These are phyloP conservation scores for Vesta saturnalis DNA, from an alignment of 2,888 invertebrate species.

Conservation along the genomic window DNA sequence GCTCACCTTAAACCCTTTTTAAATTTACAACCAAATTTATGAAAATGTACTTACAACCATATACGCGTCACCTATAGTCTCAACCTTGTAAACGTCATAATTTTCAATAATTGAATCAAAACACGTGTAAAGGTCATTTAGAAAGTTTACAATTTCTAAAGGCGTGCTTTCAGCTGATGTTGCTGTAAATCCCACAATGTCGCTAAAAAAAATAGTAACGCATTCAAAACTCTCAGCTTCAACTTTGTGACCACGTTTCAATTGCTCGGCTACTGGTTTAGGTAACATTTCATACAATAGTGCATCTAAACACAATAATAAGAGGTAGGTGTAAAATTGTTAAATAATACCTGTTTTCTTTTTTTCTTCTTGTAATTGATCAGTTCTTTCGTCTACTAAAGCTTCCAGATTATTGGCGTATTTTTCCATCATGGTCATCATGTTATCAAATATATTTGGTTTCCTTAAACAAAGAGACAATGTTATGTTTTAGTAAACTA, in stretches of 20 bases:
- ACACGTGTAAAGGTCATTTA: slow-evolving; percentile 94
- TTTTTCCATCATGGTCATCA: slow-evolving; percentile 98
- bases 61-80: slow-evolving; percentile 91
- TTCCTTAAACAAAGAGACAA: slow-evolving; percentile 75
- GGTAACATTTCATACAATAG: slow-evolving; percentile 90
- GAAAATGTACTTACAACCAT: slow-evolving; percentile 80
- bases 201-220: slow-evolving; percentile 94
- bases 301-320: too few species aligned
- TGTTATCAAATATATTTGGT: slow-evolving; percentile 96
- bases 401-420: slow-evolving; percentile 95
- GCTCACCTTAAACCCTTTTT: slow-evolving; percentile 68
- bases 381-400: slow-evolving; percentile 92
- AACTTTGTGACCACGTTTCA: slow-evolving; percentile 89
- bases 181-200: slow-evolving; percentile 92
- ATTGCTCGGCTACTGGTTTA: slow-evolving; percentile 89
- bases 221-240: slow-evolving; percentile 91
- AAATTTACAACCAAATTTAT: not conserved
- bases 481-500: not conserved
- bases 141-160: slow-evolving; percentile 90
- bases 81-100: slow-evolving; percentile 94
- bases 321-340: slow-evolving; percentile 48
- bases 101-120: slow-evolving; percentile 94
- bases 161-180: slow-evolving; percentile 94
- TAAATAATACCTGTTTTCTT: slow-evolving; percentile 95
- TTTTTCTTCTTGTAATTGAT: slow-evolving; percentile 94